A percentile compares a stretch with the other conserved stretches of the same genome.
These are phyloP conservation scores for Pteropus alecto DNA, from an alignment of 2,113 vertebrate species.

Conservation along the genomic window DNA sequence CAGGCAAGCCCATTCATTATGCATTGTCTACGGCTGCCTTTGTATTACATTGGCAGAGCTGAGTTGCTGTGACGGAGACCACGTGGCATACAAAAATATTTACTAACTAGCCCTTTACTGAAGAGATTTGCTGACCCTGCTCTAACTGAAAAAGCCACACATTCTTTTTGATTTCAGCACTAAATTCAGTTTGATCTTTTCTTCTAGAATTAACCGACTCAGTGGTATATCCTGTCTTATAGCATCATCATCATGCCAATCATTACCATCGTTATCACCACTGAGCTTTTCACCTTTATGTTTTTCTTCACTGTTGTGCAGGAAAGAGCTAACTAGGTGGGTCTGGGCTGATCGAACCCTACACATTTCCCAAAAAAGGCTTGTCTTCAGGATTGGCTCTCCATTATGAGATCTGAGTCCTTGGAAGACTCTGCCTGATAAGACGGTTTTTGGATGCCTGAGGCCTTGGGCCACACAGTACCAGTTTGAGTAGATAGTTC, in stretches of 20 bases:
- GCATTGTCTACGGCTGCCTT: not conserved
- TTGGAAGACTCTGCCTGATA: too few relatives aligned
- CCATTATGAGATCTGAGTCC: not conserved
- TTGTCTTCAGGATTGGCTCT: not conserved
- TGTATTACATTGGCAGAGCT: fast-evolving
- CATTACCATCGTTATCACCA: not conserved
- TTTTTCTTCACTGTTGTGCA: not conserved
- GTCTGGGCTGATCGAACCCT: not conserved
- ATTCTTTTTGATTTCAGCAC: not conserved
- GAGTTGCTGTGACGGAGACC: not conserved
- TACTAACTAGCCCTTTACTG: not conserved
- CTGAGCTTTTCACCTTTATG: not conserved
- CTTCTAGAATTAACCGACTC: not conserved
- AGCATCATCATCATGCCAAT: not conserved
- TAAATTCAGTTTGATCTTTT: not conserved
- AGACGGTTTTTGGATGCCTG: not conserved
- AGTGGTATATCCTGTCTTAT: not conserved
- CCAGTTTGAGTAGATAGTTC: not conserved
- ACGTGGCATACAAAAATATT: not conserved
- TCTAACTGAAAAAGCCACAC: not conserved
- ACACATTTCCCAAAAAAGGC: not conserved
- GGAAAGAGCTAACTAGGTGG: not conserved
- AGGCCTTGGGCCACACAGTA: not conserved
- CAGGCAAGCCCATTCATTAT: not conserved
- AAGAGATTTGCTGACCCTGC: not conserved